Conservation (phyloP, 2,888 invertebrate species). For the Mamestra brassicae region DNA sequence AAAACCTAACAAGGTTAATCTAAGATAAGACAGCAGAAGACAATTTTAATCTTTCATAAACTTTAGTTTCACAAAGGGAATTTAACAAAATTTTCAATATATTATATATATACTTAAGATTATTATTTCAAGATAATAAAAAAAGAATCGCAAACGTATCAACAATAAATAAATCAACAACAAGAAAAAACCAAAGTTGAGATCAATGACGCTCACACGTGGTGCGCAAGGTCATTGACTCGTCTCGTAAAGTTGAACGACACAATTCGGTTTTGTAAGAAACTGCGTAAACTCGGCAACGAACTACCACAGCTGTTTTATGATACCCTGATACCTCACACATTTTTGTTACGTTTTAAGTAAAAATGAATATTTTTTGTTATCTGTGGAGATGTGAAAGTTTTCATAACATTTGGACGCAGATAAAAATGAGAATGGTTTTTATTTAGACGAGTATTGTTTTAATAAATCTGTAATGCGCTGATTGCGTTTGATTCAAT, state of each 20-base stretch:
- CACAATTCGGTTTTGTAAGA: constrained; percentile 64
- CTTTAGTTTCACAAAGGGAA: background rate
- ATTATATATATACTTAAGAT: no score
- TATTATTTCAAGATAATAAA: background rate
- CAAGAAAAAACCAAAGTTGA: constrained; percentile 1
- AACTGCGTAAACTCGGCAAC: constrained; percentile 64
- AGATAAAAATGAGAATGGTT: background rate
- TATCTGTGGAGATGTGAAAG: constrained; percentile 56
- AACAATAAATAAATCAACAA: background rate
- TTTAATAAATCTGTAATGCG: background rate
- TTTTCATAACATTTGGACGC: background rate
- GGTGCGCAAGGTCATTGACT: constrained; percentile 47
- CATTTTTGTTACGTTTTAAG: constrained; percentile 78
- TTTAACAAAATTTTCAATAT: no score
- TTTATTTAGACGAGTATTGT: background rate
- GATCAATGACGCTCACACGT: constrained; percentile 25
- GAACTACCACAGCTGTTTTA: constrained; percentile 63
- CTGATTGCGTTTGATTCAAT: background rate
- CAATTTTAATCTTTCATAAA: background rate
- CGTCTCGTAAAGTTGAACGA: constrained; percentile 56
- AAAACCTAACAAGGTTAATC: background rate
- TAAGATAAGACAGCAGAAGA: background rate
- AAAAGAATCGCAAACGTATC: no score
- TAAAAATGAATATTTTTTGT: constrained; percentile 71
- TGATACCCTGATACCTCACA: constrained; percentile 74